Base-by-base conservation (phyloP, 2,113 vertebrate species). In the Motacilla alba region DNA sequence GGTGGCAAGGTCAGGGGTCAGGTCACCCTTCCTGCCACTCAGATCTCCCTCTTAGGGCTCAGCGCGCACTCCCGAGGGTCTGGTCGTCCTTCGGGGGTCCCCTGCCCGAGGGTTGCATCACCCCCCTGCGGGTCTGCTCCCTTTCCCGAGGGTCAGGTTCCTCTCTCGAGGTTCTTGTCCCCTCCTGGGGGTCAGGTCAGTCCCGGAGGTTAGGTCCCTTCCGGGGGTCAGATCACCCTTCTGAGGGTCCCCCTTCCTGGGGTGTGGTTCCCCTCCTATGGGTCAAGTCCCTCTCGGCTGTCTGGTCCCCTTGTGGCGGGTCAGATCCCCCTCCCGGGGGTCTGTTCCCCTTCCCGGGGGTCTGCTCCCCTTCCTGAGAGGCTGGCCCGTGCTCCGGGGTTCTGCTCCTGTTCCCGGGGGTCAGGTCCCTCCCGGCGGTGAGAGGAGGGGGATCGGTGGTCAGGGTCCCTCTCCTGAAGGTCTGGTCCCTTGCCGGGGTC, bases 341-440 rank as follows among this genome's bases (percentile, higher is more conserved):
- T 43, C 30, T 49, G 31, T 4, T 39, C 9, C 35, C 13, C 5
- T 28, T 76, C 44, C 11, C 2, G 1, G 5, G 83, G 24, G 12
- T 41, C 59, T 6, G 24, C 2, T 30, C 22, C 20, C 21, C 8
- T 31, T 67, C 37, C 15, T 1, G 15, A 11, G 58, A 6, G 14
- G 64, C 49, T 23, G 26, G 39, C 31, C 37, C 0, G 3, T 15
- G 12, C 27, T 49, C 18, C 2, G 30, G 8, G 13, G 10, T 5
- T 41, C 46, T 19, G 30, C 12, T 60, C 21, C 16, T 6, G 27
- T 37, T 62, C 16, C 27, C 7, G 41, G 14, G 33, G 52, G 1
- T 58, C 63, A 8, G 43, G 44, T 37, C 35, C 23, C 24, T 60
- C 20, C 52, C 13, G 9, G 66, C 35, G 66, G 6, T 26, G 0